phyloP scores from a whole-genome alignment of 2,113 vertebrate genomes.

The Thinocorus orbignyianus region DNA sequence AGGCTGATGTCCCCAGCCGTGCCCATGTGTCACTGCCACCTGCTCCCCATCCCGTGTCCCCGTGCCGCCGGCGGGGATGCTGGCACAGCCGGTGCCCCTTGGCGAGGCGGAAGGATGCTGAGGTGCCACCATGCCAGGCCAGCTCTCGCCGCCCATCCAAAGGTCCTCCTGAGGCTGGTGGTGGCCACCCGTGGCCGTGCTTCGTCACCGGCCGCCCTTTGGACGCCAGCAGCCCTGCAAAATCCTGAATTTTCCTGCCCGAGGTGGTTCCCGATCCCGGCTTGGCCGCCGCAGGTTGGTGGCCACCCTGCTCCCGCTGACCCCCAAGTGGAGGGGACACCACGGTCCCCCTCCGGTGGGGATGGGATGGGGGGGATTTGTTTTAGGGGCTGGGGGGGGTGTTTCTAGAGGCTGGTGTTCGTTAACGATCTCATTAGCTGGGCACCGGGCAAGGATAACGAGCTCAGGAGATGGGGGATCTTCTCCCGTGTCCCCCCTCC shows the following conservation, averaged over 20 bases:
- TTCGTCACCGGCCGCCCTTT: neutral
- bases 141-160: neutral
- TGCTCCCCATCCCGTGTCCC: neutral
- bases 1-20: accelerated
- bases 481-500: neutral
- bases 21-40: neutral
- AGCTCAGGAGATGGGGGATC: neutral
- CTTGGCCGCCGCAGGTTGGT: neutral
- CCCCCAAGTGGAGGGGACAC: neutral
- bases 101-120: neutral
- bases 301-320: neutral
- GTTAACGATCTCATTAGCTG: neutral
- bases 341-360: too few species aligned
- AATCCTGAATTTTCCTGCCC: neutral
- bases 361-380: neutral
- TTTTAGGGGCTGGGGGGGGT: neutral
- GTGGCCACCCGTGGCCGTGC: too few species aligned
- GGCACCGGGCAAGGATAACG: neutral
- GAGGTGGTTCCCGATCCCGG: neutral
- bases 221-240: neutral
- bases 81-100: neutral
- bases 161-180: neutral
- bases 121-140: too few species aligned
- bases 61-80: accelerated
- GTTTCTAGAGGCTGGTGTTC: neutral